These are phyloP conservation scores for Calameuta pallipes DNA, from an alignment of 2,888 invertebrate species.

Conservation along the genomic window DNA sequence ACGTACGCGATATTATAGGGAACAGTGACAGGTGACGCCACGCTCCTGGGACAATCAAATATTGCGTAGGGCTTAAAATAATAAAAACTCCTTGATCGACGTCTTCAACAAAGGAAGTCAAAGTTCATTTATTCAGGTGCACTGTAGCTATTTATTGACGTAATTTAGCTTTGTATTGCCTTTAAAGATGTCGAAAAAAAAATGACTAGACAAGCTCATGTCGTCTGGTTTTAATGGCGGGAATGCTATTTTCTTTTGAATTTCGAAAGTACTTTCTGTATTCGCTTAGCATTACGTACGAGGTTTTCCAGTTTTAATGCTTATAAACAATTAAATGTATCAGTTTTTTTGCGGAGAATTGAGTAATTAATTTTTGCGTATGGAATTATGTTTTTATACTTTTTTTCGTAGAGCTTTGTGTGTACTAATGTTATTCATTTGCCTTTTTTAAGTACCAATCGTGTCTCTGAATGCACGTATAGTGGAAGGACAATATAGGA, in stretches of 20 bases:
- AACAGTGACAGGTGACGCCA: slow-evolving; percentile 6
- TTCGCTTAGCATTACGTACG: background rate
- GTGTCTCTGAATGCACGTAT: background rate
- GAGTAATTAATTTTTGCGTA: too few relatives aligned
- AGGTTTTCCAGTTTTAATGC: too few relatives aligned
- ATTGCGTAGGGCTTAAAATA: background rate
- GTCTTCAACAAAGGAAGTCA: background rate
- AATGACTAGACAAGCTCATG: slow-evolving; percentile 8
- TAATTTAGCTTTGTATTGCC: background rate
- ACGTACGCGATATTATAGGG: background rate
- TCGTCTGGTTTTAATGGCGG: slow-evolving; percentile 13
- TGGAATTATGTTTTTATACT: background rate
- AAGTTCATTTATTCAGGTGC: background rate
- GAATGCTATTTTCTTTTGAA: slow-evolving; percentile 21
- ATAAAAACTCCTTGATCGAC: background rate
- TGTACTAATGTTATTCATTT: background rate
- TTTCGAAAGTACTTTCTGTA: background rate
- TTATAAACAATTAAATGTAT: too few relatives aligned
- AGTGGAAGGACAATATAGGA: background rate
- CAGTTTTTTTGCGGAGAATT: too few relatives aligned
- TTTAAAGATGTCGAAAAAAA: background rate
- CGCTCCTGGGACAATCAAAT: background rate
- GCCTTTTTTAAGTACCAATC: background rate
- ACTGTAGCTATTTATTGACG: background rate
- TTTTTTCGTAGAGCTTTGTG: background rate